These are phyloP conservation scores for Macrocentrus cingulum DNA, from an alignment of 1,140 invertebrate genomes.

Conservation along the genomic window DNA sequence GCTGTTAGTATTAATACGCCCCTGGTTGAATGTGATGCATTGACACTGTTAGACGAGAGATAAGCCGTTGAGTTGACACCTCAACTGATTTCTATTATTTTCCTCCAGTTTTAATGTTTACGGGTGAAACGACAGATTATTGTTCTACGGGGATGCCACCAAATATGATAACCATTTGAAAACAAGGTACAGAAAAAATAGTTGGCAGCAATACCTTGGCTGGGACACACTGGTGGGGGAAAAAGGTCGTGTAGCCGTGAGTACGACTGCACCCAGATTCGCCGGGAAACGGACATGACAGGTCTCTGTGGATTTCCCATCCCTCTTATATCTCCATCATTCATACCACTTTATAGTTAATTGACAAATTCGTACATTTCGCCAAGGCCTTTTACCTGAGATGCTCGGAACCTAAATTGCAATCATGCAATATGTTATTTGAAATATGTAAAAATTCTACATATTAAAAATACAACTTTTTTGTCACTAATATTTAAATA, in stretches of 20 bases:
- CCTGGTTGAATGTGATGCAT: too few species aligned
- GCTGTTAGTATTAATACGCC: too few species aligned
- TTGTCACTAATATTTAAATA: too few species aligned
- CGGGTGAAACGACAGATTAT: too few species aligned
- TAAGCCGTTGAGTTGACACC: too few species aligned
- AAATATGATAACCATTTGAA: background rate
- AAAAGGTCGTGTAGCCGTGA: constrained; percentile 39
- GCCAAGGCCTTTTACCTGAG: background rate
- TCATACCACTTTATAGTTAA: constrained; percentile 1
- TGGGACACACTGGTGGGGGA: constrained; percentile 26
- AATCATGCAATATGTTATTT: too few species aligned
- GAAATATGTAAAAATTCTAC: too few species aligned
- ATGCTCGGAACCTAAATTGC: background rate
- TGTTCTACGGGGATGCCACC: too few species aligned
- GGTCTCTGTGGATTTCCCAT: constrained; percentile 10
- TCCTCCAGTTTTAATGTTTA: too few species aligned
- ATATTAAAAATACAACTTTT: too few species aligned
- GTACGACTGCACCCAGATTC: constrained; percentile 35
- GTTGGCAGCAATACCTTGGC: constrained; percentile 31
- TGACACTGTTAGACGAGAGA: too few species aligned
- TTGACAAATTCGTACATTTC: background rate
- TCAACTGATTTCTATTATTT: too few species aligned
- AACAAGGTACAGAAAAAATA: background rate
- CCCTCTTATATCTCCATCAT: background rate
- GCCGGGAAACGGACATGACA: constrained; percentile 5